Base-by-base conservation (phyloP, 2,888 invertebrate species). In the Phortica okadai region DNA sequence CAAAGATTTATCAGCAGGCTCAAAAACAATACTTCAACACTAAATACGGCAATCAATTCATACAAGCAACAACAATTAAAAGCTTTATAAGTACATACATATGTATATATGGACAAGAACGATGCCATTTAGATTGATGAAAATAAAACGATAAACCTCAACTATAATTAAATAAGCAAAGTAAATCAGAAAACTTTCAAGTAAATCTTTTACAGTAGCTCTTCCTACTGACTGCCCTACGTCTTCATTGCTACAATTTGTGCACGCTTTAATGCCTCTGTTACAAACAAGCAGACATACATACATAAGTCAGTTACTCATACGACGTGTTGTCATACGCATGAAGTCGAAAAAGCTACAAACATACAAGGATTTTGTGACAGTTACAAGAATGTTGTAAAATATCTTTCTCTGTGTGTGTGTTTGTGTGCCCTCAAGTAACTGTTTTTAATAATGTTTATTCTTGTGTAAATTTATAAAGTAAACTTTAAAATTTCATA, bases 381-480 rank as follows among this genome's bases (percentile, higher is more conserved):
- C 8, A 50, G 50, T 50, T 6, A 50, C 14, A 50, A 11, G 8
- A 8, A 50, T 50, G 6, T 50, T 50, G 14, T 50, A 6, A 50
- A 50, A 14, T 50, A 50, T 50, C 5, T 62, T 33, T 33, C 33
- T 33, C 4, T 33, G 62, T 62, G 33, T 25, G 62, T 10, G 62
- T 62, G 62, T 25, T 10, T 62, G 25, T 50, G 50, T 14, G 50
- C 33, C 33, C 33, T 33, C 33, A 50, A 50, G 50, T 21, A 25
- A 62, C 25, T 25, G 62, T 62, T 16, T 62, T 62, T 69, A 45
- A 69, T 69, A 45, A 69, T 69, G 69, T 69, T 69, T 69, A 69
- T 50, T 69, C 69, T 69, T 69, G 69, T 69, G 69, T 69, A 45
- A 69, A 69, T 69, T 69, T 69, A n/a, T 69, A 44, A 25, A 69